Percentiles rank a stretch among this genome's conserved stretches.
These are phyloP conservation scores for Nineta flava DNA, from an alignment of 2,888 invertebrate species.

Conservation along the genomic window DNA sequence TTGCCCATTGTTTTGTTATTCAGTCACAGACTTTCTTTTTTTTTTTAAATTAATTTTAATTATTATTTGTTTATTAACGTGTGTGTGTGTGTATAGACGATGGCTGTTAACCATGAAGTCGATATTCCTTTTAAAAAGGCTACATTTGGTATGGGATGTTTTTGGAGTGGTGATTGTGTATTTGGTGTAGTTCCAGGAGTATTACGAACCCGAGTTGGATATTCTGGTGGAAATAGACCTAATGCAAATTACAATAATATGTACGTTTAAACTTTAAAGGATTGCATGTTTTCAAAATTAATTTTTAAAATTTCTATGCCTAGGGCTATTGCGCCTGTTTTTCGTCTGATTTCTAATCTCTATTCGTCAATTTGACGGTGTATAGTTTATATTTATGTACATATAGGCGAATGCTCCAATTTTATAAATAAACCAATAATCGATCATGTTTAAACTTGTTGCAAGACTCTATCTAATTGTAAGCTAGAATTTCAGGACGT, in stretches of 20 bases:
- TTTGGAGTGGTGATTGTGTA: conserved; percentile 80
- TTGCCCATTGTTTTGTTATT: neutral
- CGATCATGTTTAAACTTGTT: too few relatives aligned
- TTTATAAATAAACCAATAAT: too few relatives aligned
- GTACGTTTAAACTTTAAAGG: conserved; percentile 42
- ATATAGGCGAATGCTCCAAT: too few relatives aligned
- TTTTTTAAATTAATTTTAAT: too few relatives aligned
- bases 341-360: too few relatives aligned
- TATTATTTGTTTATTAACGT: too few relatives aligned
- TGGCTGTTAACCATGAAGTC: conserved; percentile 34
- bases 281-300: neutral
- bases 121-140: conserved; percentile 52
- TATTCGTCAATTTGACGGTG: too few relatives aligned
- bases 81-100: neutral
- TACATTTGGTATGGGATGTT: conserved; percentile 87
- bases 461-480: too few relatives aligned
- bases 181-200: conserved; percentile 65
- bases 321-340: neutral
- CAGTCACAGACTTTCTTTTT: too few relatives aligned
- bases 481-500: too few relatives aligned
- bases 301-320: neutral
- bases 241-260: conserved; percentile 73
- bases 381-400: too few relatives aligned
- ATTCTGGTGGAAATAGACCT: conserved; percentile 68
- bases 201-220: conserved; percentile 80